Evolutionary conservation across 2,888 invertebrate genomes (phyloP).

Genomic region (Metopia argyrocephala): DNA sequence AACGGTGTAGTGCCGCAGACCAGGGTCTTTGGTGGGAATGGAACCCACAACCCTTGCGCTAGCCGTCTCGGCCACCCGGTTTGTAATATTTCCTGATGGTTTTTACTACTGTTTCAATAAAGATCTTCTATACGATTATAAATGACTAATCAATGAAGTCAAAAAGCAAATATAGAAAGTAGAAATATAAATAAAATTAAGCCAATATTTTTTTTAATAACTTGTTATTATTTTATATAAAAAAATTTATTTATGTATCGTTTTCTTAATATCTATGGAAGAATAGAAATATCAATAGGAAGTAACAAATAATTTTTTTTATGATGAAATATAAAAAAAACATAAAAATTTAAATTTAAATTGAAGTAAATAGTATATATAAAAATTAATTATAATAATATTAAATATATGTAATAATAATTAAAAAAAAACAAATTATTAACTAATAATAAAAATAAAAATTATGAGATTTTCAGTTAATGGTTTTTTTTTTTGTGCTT

Average conservation of each 20-base stretch:
- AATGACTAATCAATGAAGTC: too few species aligned
- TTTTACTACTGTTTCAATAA: too few species aligned
- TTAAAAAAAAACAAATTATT: too few species aligned
- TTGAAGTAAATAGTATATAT: conserved; percentile 26
- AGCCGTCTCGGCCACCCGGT: too few species aligned
- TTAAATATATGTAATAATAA: conserved; percentile 46
- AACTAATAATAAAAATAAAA: too few species aligned
- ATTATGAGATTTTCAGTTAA: conserved; percentile 50
- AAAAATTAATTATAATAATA: conserved; percentile 23
- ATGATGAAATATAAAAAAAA: conserved; percentile 25
- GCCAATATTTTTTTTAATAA: conserved; percentile 7
- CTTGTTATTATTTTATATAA: conserved; percentile 30
- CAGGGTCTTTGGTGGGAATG: too few species aligned
- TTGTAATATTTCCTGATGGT: too few species aligned
- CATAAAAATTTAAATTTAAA: conserved; percentile 32
- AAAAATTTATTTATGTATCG: conserved; percentile 15
- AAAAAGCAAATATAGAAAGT: too few species aligned
- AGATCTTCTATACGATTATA: too few species aligned
- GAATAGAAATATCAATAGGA: conserved; percentile 58
- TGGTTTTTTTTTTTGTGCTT: background rate
- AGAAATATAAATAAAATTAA: too few species aligned
- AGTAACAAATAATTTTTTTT: conserved; percentile 47
- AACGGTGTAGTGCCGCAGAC: too few species aligned
- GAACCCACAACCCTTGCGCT: too few species aligned
- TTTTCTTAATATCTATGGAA: conserved; percentile 54